Base-by-base conservation (phyloP, 2,113 vertebrate species). In the Corvus hawaiiensis region DNA sequence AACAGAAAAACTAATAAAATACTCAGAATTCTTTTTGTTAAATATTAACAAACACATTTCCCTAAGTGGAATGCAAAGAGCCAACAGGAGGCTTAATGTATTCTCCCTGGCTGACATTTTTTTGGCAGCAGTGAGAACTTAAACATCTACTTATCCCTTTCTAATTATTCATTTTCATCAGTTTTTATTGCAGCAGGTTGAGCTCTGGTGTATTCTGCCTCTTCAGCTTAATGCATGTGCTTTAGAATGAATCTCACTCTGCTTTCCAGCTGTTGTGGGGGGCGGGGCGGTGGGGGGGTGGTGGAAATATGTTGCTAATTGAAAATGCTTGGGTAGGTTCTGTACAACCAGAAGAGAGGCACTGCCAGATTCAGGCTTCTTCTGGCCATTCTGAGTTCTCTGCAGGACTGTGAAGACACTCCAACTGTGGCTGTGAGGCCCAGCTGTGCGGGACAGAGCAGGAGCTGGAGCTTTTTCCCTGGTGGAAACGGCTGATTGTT, bases 271-370 rank as follows among this genome's bases (percentile, higher is more conserved):
- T 77, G 30, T 33, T 20, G 9, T 9, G 16, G 21, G 32, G 43
- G 17, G 20, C 7, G 35, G 6, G 14, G 1, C 12, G 39, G 39
- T 13, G 2, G 15, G 11, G 4, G 23, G 1, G 1, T 2, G 11
- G 14, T 13, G 27, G 52, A 43, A 13, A 39, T 24, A 28, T 16
- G 26, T 9, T 61, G 16, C 32, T 71, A 52, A 56, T 72, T 75
- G 83, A 59, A 90, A 92, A 46, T 48, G 17, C 11, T 71, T 63
- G 24, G 3, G 4, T 44, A 16, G 28, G 14, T 71, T 79, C 8
- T 23, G 3, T 58, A 19, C 52, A 17, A 3, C 20, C 32, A 27
- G 48, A 46, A 81, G 55, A 81, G 73, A 43, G 54, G 41, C 52
- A n/a, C 30, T 28, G 72, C 69, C 44, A n/a, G 49, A 2, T 28